Conservation (phyloP, 2,797 vertebrate genomes). For the Rhodeus uyekii region DNA sequence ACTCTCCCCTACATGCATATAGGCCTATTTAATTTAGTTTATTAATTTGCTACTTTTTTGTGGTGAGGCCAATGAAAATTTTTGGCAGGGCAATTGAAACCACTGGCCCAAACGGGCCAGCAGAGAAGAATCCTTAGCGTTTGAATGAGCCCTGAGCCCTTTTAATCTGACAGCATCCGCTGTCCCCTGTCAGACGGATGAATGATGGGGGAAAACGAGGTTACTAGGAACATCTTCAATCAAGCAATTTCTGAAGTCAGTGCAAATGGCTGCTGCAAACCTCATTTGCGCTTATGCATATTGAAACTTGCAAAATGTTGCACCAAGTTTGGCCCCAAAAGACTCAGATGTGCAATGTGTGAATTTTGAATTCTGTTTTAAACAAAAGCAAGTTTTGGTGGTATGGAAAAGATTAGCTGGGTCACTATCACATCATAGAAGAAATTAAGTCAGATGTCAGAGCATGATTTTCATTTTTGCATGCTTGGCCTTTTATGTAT, state of each 20-base stretch:
- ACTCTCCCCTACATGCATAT: background rate
- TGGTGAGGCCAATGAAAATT: no score
- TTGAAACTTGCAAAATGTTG: background rate
- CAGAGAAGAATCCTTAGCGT: no score
- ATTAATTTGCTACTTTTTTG: no score
- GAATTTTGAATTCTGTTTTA: background rate
- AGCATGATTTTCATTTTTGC: background rate
- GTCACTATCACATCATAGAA: background rate
- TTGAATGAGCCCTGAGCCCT: no score
- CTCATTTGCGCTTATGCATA: background rate
- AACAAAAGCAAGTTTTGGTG: background rate
- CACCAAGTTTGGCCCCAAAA: background rate
- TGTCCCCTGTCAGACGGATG: slow-evolving; percentile 3
- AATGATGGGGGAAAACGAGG: background rate
- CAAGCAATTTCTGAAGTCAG: background rate
- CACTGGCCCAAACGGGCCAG: no score
- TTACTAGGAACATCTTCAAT: background rate
- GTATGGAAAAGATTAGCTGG: background rate
- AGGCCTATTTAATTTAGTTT: no score
- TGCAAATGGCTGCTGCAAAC: background rate
- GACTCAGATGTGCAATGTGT: background rate
- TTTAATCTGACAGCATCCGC: no score
- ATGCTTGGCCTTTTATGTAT: background rate
- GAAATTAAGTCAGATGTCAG: background rate
- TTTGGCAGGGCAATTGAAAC: no score